Base-by-base conservation (phyloP, 1,140 invertebrate species). In the Drosophila willistoni region DNA sequence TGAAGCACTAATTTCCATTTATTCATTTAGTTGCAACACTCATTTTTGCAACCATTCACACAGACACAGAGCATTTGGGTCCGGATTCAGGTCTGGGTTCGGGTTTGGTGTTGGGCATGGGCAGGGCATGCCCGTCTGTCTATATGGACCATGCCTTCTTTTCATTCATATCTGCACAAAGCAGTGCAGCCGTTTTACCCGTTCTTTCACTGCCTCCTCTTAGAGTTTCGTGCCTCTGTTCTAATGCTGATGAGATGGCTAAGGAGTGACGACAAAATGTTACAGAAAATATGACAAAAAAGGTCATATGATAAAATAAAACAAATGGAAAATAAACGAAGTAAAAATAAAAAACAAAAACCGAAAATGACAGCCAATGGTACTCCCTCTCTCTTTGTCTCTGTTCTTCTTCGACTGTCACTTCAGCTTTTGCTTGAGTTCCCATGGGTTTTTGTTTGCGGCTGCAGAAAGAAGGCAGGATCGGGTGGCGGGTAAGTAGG, bases 11-110 rank as follows among this genome's bases (percentile, higher is more conserved):
- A 85, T 86, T 85, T 81, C 68, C 74, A 85, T 78, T 85, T 82
- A 85, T 85, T 85, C 83, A 87, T 85, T 85, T 86, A 79, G 82
- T 85, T 85, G 75, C 79, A 81, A 73, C 79, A 85, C 78, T 85
- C 82, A 85, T 85, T 85, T 75, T 71, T 71, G 57, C 74, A 85
- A 75, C 71, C 66, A 78, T 75, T 68, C 57, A 74, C 71, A 74
- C 71, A 56, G 57, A 68, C 63, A 41, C 62, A 56, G 69, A 67
- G 63, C 34, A 60, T 42, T 67, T 57, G 71, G 59, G 72, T 41
- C 47, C 39, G 63, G 34, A 39, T 39, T 13, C 3, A 12, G 12
- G 59, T 22, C 13, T 25, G 61, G 60, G 36, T 42, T 54, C 25
- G 61, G 41, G 36, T 54, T 54, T 76, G 57, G 55, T 71, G 60